A percentile compares a stretch with the other conserved stretches of the same genome.
Evolutionary conservation across 2,888 invertebrate genomes (phyloP).

Genomic region (Theretra japonica): DNA sequence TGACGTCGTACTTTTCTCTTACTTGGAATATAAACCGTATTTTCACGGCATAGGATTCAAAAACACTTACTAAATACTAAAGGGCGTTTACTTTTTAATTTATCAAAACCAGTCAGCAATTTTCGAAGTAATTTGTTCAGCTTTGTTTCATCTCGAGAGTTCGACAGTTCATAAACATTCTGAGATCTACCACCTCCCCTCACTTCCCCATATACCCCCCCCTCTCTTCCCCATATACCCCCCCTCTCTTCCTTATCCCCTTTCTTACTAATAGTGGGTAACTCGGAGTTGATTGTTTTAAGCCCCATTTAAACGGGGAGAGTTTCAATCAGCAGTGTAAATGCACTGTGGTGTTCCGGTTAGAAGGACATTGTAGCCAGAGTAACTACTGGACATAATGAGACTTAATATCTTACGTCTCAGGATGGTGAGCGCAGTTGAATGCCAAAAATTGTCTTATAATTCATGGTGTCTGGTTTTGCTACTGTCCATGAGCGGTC

Average conservation of each 20-base stretch:
- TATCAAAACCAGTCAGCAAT: not conserved
- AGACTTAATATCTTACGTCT: too few species aligned
- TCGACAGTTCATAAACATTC: slow-evolving; percentile 3
- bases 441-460: too few species aligned
- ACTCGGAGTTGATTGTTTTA: too few species aligned
- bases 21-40: not conserved
- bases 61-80: not conserved
- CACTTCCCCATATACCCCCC: not conserved
- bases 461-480: too few species aligned
- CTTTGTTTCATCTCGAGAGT: not conserved
- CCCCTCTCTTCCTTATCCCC: not conserved
- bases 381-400: too few species aligned
- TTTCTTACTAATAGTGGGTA: not conserved
- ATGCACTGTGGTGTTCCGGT: too few species aligned
- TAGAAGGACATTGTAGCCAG: too few species aligned
- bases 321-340: too few species aligned
- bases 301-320: too few species aligned
- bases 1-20: too few species aligned
- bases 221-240: not conserved
- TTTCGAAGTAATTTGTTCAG: not conserved
- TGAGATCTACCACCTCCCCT: not conserved
- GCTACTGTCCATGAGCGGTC: too few species aligned
- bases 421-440: too few species aligned
- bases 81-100: not conserved
- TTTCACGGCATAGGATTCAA: not conserved